Evolutionary conservation across 2,797 vertebrate species (phyloP).

Genomic region (Australoheros facetus): DNA sequence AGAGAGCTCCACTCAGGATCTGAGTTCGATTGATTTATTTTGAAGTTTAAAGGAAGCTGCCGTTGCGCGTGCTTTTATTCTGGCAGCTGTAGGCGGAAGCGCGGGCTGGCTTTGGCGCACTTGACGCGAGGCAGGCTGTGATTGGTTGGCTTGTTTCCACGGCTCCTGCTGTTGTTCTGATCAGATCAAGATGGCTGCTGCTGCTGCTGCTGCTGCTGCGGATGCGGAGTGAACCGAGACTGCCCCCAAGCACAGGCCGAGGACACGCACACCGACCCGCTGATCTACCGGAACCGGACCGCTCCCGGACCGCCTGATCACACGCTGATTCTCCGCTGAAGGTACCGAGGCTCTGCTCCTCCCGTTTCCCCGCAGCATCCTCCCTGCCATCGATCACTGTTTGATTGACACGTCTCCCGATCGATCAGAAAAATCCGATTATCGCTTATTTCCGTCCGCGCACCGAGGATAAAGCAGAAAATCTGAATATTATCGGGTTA

Average conservation of each 20-base stretch:
- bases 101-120: not conserved
- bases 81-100: constrained; percentile 11
- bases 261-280: not conserved
- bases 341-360: not conserved
- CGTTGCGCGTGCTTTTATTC: not conserved
- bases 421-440: not conserved
- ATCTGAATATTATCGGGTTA: not conserved
- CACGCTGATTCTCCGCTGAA: not conserved
- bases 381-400: not conserved
- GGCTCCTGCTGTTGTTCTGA: constrained; percentile 31
- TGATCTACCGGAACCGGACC: not conserved
- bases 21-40: not conserved
- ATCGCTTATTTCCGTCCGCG: not conserved
- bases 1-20: no score
- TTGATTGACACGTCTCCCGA: constrained; percentile 51
- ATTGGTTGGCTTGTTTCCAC: constrained; percentile 6
- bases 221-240: constrained; percentile 45
- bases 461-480: not conserved
- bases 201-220: constrained; percentile 44
- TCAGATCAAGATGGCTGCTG: constrained; percentile 70
- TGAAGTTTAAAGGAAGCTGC: not conserved
- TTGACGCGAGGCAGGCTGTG: constrained; percentile 10
- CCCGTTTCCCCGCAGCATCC: constrained; percentile 29
- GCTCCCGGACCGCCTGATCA: rapidly evolving
- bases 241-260: constrained; percentile 42